Base-by-base conservation (phyloP, 2,888 invertebrate genomes). In the Muschampia staudingeri region DNA sequence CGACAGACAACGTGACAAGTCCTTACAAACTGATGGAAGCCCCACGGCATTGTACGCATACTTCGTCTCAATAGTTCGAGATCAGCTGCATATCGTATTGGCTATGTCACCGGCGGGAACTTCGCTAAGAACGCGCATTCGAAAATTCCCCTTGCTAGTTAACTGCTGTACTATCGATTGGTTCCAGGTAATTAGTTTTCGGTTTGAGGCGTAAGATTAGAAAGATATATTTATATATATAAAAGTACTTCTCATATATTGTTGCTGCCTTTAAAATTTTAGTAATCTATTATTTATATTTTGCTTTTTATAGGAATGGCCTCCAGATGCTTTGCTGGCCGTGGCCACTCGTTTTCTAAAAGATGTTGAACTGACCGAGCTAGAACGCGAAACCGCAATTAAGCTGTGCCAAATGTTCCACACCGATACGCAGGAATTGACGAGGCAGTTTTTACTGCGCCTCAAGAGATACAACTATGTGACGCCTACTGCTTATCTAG, bases 101-200 rank as follows among this genome's bases (percentile, higher is more conserved):
- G 98, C 98, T 1, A 99, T 99, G 99, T 99, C 99, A 19, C 99
- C 98, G 0, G 99, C 99, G 86, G 99, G 99, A 6, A 98, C 98
- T 67, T 98, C 98, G 8, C 98, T 99, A 91, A 97, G 99, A 75
- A 98, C 98, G 88, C 97, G 98, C 79, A 98, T 99, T 44, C 97
- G 99, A 79, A 99, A 99, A 93, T 99, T 99, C 93, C 99, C 99
- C 0, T 98, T 99, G 0, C 97, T 99, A 34, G 99, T 99, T 82
- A 99, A 99, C 93, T 99, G 99, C 93, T 99, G 99, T 91, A 99
- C 99, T 1, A 99, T 99, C 85, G 99, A 99, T 93, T 99, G 99
- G 99, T 99, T 99, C 94, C 99, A 99, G 97, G 97, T 97, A 75
- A 40, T 37, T 69, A 37, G 9, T 16, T 30, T 65, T 30, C 30